Base-by-base conservation (phyloP, 2,797 vertebrate species). In the Notolepis coatsorum region DNA sequence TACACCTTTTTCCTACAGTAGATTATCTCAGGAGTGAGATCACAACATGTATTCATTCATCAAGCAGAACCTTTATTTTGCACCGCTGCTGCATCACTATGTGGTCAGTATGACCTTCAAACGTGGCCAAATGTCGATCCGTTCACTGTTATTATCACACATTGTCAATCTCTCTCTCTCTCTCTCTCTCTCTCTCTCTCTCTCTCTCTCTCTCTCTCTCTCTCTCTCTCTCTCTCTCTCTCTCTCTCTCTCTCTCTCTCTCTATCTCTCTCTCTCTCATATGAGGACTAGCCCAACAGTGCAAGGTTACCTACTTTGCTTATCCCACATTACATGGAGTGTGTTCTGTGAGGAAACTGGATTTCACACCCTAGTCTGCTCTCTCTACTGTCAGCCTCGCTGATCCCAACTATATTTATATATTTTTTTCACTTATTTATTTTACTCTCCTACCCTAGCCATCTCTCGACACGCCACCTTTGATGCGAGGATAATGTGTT, bases 351-450 rank as follows among this genome's bases (percentile, higher is more conserved):
- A 84, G 86, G 81, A 90, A 92, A 93, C 77, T 80, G 89, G 88
- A 91, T 93, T 88, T 91, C 80, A 90, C 83, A 80, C 82, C 84
- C 55, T 54, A 20, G 58, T 50, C 45, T 65, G 38, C 48, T 35
- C 20, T 7, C 48, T 35, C 20, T 7, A 21, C 85, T 91, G 89
- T 90, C 91, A 93, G 68, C 80, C 72, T 80, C 73, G 57, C 84
- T 86, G 76, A 84, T 89, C 84, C 83, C 64, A 48, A n/a, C 73
- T 76, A 61, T 81, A 89, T 89, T 91, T 89, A 85, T 89, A 88
- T 58, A 23, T 89, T 89, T 91, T 89, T 89, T 91, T 87, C 87
- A 88, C 84, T 88, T 86, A 88, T 87, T 85, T 84, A n/a, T n/a
- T 80, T 46, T 83, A 56, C 85, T 84, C 87, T 82, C 71, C 65